These are phyloP conservation scores for Lasioglossum calceatum DNA, from an alignment of 2,888 invertebrate species.

Conservation along the genomic window DNA sequence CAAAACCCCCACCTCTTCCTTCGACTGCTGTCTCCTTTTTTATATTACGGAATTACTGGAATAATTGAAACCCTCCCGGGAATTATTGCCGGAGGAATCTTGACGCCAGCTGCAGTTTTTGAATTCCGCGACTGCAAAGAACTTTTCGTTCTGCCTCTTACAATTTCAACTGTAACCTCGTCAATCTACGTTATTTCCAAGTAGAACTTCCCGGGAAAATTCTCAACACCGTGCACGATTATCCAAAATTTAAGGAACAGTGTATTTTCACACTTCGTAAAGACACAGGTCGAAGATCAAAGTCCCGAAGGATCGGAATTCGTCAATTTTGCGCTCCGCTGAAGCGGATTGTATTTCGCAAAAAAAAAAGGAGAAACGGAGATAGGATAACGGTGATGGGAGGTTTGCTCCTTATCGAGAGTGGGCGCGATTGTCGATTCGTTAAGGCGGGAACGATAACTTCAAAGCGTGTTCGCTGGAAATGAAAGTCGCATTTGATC, in stretches of 20 bases:
- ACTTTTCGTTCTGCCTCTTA: neutral
- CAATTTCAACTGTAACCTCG: neutral
- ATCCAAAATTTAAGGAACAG: neutral
- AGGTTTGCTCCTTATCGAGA: conserved; percentile 9
- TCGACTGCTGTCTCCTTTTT: neutral
- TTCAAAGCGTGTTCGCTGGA: conserved; percentile 1
- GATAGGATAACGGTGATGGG: neutral
- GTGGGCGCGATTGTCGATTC: conserved; percentile 29
- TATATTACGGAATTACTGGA: neutral
- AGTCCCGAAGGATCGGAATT: conserved; percentile 53
- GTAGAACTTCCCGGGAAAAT: neutral
- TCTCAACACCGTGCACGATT: neutral
- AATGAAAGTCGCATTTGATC: conserved; percentile 16
- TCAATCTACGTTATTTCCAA: neutral
- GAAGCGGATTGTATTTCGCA: conserved; percentile 57
- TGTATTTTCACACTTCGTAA: neutral
- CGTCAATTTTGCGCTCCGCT: conserved; percentile 63
- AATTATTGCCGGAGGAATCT: conserved; percentile 4
- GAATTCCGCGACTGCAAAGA: neutral
- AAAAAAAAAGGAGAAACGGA: neutral
- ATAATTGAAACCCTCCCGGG: neutral
- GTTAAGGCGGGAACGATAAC: conserved; percentile 1
- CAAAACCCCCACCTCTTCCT: neutral
- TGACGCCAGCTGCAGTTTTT: neutral
- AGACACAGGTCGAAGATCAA: conserved; percentile 25